phyloP scores from a whole-genome alignment of 2,888 invertebrate genomes.

The Eumacrocentrus americanus region DNA sequence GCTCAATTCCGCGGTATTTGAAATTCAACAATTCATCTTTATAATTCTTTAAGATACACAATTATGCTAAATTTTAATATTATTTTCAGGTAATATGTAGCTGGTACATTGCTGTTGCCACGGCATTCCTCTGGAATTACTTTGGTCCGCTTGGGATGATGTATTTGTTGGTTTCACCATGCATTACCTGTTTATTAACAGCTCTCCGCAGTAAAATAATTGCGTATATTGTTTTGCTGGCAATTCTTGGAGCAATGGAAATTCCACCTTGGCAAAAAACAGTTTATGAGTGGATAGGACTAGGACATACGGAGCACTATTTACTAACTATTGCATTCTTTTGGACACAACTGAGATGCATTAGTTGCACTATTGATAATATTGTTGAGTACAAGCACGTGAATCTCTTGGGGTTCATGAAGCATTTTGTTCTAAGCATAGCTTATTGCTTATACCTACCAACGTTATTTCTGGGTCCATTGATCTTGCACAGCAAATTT shows the following conservation, averaged over 20 bases:
- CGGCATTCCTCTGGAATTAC: slow-evolving; percentile 61
- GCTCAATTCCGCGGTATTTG: slow-evolving; percentile 47
- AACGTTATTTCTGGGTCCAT: slow-evolving; percentile 82
- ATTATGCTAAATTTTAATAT: slow-evolving; percentile 14
- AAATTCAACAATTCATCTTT: too few relatives aligned
- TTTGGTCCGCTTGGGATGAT: slow-evolving; percentile 64
- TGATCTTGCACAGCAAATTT: slow-evolving; percentile 79
- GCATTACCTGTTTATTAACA: slow-evolving; percentile 64
- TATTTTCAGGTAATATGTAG: slow-evolving; percentile 62
- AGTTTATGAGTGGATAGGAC: slow-evolving; percentile 60
- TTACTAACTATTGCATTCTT: slow-evolving; percentile 67
- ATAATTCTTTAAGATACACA: slow-evolving; percentile 20
- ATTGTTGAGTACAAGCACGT: slow-evolving; percentile 52
- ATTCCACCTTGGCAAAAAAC: slow-evolving; percentile 62
- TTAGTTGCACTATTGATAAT: slow-evolving; percentile 75
- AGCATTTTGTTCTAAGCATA: slow-evolving; percentile 64
- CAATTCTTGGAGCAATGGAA: slow-evolving; percentile 64
- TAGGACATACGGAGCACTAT: slow-evolving; percentile 65
- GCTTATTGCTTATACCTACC: slow-evolving; percentile 86
- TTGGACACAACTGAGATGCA: slow-evolving; percentile 78
- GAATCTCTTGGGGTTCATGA: slow-evolving; percentile 50
- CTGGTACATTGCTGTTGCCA: slow-evolving; percentile 66
- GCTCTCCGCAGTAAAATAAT: slow-evolving; percentile 62
- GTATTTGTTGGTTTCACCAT: slow-evolving; percentile 66
- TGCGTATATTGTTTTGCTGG: slow-evolving; percentile 67